Evolutionary conservation across 2,797 vertebrate genomes (phyloP).

Genomic region (Epinephelus coioides): DNA sequence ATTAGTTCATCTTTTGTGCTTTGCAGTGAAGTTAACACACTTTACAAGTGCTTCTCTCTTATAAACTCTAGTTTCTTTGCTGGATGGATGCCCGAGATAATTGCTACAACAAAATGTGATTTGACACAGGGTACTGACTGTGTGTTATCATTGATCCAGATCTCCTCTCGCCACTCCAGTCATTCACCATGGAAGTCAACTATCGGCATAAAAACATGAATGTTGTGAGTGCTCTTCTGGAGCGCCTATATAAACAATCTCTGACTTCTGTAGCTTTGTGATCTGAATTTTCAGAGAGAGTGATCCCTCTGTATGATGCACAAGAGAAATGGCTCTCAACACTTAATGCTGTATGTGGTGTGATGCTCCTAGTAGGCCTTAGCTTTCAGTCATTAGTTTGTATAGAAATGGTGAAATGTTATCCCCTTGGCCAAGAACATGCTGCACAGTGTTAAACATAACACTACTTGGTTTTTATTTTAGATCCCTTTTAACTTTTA

Average conservation of each 20-base stretch:
- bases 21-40: conserved; percentile 49
- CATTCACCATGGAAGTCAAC: conserved; percentile 10
- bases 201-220: conserved; percentile 46
- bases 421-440: conserved; percentile 46
- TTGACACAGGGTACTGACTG: conserved; percentile 17
- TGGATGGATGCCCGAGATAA: conserved; percentile 28
- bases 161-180: conserved; percentile 4
- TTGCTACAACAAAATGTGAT: conserved; percentile 7
- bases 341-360: conserved; percentile 53
- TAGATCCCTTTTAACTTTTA: conserved; percentile 34
- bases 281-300: conserved; percentile 38
- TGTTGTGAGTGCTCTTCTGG: conserved; percentile 44
- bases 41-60: conserved; percentile 60
- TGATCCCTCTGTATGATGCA: conserved; percentile 43
- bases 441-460: conserved; percentile 51
- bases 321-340: conserved; percentile 39
- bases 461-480: conserved; percentile 40
- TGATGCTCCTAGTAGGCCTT: conserved; percentile 60
- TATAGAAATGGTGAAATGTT: conserved; percentile 43
- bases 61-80: conserved; percentile 28
- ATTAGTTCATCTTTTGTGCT: conserved; percentile 50
- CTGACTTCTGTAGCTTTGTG: conserved; percentile 53
- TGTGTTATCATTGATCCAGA: conserved; percentile 21
- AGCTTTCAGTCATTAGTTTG: conserved; percentile 51
- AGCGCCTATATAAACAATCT: conserved; percentile 39